phyloP scores from a whole-genome alignment of 2,113 vertebrate genomes.

The Platanista minor region DNA sequence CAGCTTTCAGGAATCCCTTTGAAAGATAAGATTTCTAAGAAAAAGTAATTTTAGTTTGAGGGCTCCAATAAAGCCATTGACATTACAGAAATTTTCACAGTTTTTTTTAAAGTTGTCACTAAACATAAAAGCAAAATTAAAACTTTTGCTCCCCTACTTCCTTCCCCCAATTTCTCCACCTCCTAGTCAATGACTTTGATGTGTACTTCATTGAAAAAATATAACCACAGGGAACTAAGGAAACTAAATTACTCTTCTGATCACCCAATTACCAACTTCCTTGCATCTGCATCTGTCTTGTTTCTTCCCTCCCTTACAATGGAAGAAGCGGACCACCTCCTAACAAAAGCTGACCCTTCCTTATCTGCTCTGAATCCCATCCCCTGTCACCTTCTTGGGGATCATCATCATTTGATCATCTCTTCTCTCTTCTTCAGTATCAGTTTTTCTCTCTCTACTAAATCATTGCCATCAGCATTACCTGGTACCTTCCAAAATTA shows the following conservation, averaged over 20 bases:
- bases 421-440: background rate
- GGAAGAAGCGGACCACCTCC: background rate
- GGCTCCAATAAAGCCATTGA: background rate
- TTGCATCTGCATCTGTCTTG: background rate
- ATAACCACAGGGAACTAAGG: background rate
- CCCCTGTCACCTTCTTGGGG: background rate
- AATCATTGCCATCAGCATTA: background rate
- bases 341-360: background rate
- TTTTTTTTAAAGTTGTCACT: background rate
- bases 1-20: background rate
- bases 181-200: background rate
- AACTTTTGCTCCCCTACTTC: background rate
- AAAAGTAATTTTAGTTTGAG: background rate
- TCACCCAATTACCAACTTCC: background rate
- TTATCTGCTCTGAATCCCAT: background rate
- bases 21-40: background rate
- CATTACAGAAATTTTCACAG: background rate
- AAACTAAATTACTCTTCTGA: background rate
- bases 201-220: background rate
- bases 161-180: background rate
- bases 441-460: background rate
- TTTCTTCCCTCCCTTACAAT: background rate
- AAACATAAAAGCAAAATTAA: background rate
- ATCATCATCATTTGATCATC: background rate
- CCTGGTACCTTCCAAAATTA: background rate